Percentiles rank a stretch among this genome's conserved stretches.
These are phyloP conservation scores for Thripadectes ignobilis DNA, from an alignment of 2,797 vertebrate species.

Conservation along the genomic window DNA sequence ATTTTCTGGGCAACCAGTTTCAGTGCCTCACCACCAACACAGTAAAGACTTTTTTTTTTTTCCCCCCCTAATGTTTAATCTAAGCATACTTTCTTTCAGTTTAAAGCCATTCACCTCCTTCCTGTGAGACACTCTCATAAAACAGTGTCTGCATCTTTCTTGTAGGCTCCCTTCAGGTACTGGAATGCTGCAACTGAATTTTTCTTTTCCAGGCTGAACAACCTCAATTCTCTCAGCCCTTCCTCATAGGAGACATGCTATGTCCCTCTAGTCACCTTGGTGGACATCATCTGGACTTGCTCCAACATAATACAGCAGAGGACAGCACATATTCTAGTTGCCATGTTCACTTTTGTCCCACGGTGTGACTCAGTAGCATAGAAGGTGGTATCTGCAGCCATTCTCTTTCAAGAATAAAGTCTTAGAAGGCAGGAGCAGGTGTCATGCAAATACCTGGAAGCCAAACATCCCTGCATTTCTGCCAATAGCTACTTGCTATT, in stretches of 20 bases:
- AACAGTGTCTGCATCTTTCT: not conserved
- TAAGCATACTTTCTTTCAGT: not conserved
- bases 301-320: not conserved
- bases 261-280: not conserved
- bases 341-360: not conserved
- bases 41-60: no score
- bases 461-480: not conserved
- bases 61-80: not conserved
- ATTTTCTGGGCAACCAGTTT: not conserved
- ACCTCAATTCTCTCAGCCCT: not conserved
- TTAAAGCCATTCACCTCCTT: not conserved
- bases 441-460: not conserved
- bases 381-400: not conserved
- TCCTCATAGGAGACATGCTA: not conserved
- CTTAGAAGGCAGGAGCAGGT: not conserved
- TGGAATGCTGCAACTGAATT: not conserved
- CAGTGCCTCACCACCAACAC: not conserved
- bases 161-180: not conserved
- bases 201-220: not conserved
- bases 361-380: not conserved
- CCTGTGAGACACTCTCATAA: no score
- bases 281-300: not conserved
- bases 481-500: not conserved
- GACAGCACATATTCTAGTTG: not conserved
- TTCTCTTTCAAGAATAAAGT: not conserved